phyloP scores from a whole-genome alignment of 2,113 vertebrate genomes.

The Noctilio leporinus region DNA sequence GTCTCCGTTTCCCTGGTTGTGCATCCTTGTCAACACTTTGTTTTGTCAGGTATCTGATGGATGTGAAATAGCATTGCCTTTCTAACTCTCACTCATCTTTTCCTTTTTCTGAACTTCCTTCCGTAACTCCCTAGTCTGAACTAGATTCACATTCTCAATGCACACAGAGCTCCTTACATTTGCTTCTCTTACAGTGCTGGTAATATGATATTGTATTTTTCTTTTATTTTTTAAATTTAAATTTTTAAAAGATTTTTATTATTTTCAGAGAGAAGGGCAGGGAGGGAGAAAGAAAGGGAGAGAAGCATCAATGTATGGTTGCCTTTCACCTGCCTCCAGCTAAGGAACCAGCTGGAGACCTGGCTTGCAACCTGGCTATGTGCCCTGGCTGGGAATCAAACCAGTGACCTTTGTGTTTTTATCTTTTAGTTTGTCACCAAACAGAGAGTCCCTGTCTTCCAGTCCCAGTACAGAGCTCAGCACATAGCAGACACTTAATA shows the following conservation, averaged over 20 bases:
- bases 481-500: not conserved
- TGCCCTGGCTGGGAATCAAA: no score
- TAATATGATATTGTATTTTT: not conserved
- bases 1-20: not conserved
- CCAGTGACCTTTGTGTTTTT: no score
- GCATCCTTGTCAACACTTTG: not conserved
- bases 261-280: no score
- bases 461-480: not conserved
- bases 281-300: no score
- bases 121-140: not conserved
- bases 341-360: no score
- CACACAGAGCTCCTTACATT: not conserved
- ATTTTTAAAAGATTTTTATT: no score
- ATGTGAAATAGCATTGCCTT: constrained; percentile 2
- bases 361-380: no score
- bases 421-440: not conserved
- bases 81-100: not conserved
- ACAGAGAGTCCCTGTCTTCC: not conserved
- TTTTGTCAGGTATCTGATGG: constrained; percentile 2
- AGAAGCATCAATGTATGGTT: no score
- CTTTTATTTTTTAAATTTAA: not conserved
- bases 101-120: not conserved
- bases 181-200: not conserved
- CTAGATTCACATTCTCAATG: not conserved
- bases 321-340: no score